Evolutionary conservation across 2,113 vertebrate species (phyloP), one percentile per base, ranked within the genome.

Genomic region (Acanthochromis polyacanthus): DNA sequence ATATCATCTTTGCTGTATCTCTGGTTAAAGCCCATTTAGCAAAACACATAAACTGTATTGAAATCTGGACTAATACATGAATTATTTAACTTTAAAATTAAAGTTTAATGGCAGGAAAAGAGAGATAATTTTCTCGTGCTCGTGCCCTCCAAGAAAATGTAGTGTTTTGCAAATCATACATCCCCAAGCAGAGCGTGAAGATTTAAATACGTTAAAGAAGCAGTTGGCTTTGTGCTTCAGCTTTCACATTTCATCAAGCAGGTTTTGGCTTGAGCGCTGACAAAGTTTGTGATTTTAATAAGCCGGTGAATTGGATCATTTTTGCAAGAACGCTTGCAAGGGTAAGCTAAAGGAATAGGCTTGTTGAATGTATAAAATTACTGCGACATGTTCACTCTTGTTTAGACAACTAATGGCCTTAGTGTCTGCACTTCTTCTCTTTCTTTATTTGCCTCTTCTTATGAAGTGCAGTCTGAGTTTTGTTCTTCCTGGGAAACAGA

Each of bases 381-480:
- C 48, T 20, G 32, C 1, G 28, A 50, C 64, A 25, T 75, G 71
- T 79, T 72, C 22, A 11, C 10, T 55, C 36, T 55, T 45, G 59
- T 38, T 61, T 20, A 4, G 23, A n/a, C n/a, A 2, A 56, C 64
- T 65, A 69, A 64, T 38, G 19, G 22, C 0, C 5, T 69, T 51
- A 51, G 5, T n/a, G 10, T 23, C n/a, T 20, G 4, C 22, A 22
- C 15, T 19, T 40, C 38, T 23, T 71, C 38, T 23, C 65, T 28
- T 57, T 52, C n/a, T 52, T 58, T 36, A 46, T 14, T 19, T 48
- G 20, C 23, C 20, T 72, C 32, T 1, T 22, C 25, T 0, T 63
- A 20, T 62, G 1, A 25, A 53, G 6, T 43, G 20, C 17, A 51
- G 4, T 52, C 52, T 3, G 4, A 43, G 19, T 10, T 19, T 6